A percentile compares a stretch with the other conserved stretches of the same genome.
Conservation (phyloP, 2,113 vertebrate species). For the Poecile atricapillus region DNA sequence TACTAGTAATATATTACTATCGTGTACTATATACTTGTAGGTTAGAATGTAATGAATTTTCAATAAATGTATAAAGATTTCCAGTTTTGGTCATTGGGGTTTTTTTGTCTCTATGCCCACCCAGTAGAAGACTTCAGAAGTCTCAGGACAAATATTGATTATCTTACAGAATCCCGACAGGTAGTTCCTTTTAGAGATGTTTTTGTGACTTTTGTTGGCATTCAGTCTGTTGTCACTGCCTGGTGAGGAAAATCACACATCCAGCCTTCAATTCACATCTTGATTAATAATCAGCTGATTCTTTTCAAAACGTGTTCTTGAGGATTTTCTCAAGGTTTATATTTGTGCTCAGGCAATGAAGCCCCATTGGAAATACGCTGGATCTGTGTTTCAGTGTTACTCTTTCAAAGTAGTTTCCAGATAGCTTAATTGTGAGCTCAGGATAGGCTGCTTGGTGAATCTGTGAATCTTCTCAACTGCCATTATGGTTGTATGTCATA, state of each 20-base stretch:
- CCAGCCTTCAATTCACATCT: neutral
- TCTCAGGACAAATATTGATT: neutral
- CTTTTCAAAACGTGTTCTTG: neutral
- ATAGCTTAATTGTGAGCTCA: neutral
- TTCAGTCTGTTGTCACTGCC: neutral
- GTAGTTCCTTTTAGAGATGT: neutral
- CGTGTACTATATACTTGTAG: neutral
- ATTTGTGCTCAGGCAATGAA: neutral
- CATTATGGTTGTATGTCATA: neutral
- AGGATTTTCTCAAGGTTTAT: neutral
- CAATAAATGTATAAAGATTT: neutral
- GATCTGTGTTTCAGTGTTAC: neutral
- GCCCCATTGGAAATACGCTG: neutral
- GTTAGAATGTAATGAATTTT: neutral
- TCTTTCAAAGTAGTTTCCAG: neutral
- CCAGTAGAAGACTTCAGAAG: neutral
- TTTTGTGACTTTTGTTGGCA: neutral
- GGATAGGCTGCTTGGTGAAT: neutral
- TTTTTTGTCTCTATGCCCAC: accelerated
- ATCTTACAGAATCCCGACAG: neutral
- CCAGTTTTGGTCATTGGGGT: neutral
- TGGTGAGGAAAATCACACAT: neutral
- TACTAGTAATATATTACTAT: neutral
- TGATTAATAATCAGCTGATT: neutral
- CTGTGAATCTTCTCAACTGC: neutral